phyloP scores from a whole-genome alignment of 2,888 invertebrate genomes.

The Penaeus monodon region DNA sequence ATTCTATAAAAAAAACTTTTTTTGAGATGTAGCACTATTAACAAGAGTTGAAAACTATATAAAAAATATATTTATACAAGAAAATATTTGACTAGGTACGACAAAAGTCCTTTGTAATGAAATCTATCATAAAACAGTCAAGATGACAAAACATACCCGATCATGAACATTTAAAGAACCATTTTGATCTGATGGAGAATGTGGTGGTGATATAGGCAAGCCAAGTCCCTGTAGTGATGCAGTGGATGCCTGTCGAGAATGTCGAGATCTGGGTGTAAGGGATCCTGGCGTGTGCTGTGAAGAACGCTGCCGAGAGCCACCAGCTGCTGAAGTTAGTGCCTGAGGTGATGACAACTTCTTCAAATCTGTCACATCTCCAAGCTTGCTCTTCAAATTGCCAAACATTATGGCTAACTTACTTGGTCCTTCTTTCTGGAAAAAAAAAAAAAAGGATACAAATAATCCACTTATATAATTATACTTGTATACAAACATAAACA shows the following conservation, averaged over 20 bases:
- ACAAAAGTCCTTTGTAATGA: no score
- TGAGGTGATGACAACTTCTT: slow-evolving; percentile 61
- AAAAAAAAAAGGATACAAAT: not conserved
- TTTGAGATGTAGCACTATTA: no score
- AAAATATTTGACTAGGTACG: no score
- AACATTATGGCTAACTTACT: slow-evolving; percentile 42
- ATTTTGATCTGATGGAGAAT: slow-evolving; percentile 35
- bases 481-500: no score
- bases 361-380: slow-evolving; percentile 62
- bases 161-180: not conserved
- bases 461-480: not conserved
- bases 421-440: not conserved
- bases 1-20: no score
- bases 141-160: slow-evolving; percentile 23
- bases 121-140: no score
- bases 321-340: slow-evolving; percentile 25
- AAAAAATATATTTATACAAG: no score
- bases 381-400: slow-evolving; percentile 59
- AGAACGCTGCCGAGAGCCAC: slow-evolving; percentile 62
- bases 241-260: slow-evolving; percentile 48
- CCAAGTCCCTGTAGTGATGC: slow-evolving; percentile 48
- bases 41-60: no score
- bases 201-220: slow-evolving; percentile 33
- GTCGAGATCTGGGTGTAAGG: slow-evolving; percentile 45
- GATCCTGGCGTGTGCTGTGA: slow-evolving; percentile 57